phyloP scores from a whole-genome alignment of 2,113 vertebrate genomes.

The Pleuronectes platessa region DNA sequence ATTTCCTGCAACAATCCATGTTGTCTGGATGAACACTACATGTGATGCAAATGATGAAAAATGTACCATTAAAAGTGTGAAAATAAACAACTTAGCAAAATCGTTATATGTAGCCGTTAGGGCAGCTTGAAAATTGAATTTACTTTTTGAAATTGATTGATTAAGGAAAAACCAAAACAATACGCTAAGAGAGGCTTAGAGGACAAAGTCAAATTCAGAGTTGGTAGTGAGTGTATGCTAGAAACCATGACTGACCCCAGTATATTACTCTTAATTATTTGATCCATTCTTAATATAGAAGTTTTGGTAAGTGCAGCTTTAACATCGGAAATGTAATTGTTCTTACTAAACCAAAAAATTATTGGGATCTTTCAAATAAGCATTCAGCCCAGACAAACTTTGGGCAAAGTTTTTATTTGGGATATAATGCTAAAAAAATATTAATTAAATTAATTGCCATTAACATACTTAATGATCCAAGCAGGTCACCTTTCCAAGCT shows the following conservation, averaged over 20 bases:
- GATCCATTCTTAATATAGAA: neutral
- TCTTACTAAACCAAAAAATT: too few relatives aligned
- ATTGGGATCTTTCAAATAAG: neutral
- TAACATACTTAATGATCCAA: neutral
- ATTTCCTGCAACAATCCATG: too few relatives aligned
- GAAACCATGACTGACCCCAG: too few relatives aligned
- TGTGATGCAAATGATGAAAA: too few relatives aligned
- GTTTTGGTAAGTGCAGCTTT: neutral
- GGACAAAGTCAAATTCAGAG: too few relatives aligned
- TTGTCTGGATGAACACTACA: too few relatives aligned
- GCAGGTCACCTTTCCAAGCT: slow-evolving; percentile 15
- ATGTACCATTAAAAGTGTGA: too few relatives aligned
- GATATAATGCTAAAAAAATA: neutral
- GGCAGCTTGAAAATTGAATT: too few relatives aligned
- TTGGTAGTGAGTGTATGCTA: too few relatives aligned
- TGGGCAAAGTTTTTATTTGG: neutral
- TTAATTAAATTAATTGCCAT: neutral
- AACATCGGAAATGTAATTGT: neutral
- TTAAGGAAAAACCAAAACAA: neutral
- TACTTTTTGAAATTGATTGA: too few relatives aligned
- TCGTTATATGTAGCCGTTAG: too few relatives aligned
- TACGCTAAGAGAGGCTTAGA: neutral
- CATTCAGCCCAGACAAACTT: neutral
- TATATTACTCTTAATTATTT: neutral
- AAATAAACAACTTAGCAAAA: too few relatives aligned